Percentiles rank a stretch among this genome's conserved stretches.
These are phyloP conservation scores for Aurelia aurita complex sp. Pacific DNA, from an alignment of 30 jellyfish, hydroid and myxozoan genomes.

Conservation along the genomic window DNA sequence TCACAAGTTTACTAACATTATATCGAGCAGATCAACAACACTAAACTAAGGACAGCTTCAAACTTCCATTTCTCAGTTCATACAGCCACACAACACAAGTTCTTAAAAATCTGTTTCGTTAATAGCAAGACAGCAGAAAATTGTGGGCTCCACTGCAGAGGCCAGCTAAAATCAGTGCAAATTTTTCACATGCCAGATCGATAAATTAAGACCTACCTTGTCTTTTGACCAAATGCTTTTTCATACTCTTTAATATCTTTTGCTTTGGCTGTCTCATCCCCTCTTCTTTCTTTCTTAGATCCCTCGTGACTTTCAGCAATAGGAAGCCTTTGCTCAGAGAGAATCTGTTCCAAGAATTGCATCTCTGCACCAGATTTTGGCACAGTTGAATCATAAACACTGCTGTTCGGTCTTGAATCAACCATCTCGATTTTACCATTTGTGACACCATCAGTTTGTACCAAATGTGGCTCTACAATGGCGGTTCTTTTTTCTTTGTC, in stretches of 20 bases:
- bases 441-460: conserved; percentile 55
- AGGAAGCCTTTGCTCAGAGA: conserved; percentile 48
- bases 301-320: conserved; percentile 29
- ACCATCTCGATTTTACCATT: conserved; percentile 46
- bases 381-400: conserved; percentile 61
- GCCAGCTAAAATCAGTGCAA: neutral
- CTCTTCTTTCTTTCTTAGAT: conserved; percentile 17
- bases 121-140: no score
- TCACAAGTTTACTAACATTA: no score
- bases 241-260: conserved; percentile 53
- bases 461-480: conserved; percentile 70
- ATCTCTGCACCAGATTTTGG: conserved; percentile 69
- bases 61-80: no score
- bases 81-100: no score
- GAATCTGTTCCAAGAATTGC: conserved; percentile 62
- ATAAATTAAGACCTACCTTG: conserved; percentile 16
- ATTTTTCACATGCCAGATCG: no score
- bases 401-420: conserved; percentile 16
- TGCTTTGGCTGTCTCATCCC: conserved; percentile 33
- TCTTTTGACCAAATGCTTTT: conserved; percentile 66
- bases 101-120: no score
- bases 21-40: no score
- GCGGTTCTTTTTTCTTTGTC: conserved; percentile 78
- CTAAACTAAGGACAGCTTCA: no score
- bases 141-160: neutral